phyloP scores from a whole-genome alignment of 2,888 invertebrate genomes.

The Linnaemya vulpina region DNA sequence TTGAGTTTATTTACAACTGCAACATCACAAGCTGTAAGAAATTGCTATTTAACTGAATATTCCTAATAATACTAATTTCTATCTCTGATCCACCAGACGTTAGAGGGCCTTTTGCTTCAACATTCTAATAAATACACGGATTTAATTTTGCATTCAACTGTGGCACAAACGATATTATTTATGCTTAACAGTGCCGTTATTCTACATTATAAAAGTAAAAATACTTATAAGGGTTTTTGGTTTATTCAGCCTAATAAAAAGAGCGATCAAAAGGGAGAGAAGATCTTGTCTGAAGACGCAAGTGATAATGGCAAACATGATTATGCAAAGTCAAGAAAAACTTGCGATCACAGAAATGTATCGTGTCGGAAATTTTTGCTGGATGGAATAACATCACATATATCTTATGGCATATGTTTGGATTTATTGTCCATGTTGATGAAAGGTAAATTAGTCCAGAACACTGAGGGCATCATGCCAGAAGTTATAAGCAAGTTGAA shows the following conservation, averaged over 20 bases:
- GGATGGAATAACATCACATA: conserved; percentile 74
- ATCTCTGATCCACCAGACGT: conserved; percentile 72
- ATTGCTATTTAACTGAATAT: not conserved
- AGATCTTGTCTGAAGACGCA: not conserved
- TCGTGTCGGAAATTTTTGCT: conserved; percentile 70
- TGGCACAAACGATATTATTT: conserved; percentile 76
- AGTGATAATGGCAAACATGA: not conserved
- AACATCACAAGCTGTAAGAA: conserved; percentile 77
- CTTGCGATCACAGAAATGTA: conserved; percentile 61
- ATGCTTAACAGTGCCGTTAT: conserved; percentile 78
- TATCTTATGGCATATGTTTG: conserved; percentile 75
- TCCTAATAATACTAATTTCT: not conserved
- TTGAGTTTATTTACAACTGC: conserved; percentile 74
- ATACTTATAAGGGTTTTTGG: conserved; percentile 76
- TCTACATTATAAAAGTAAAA: conserved; percentile 73
- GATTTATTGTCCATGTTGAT: conserved; percentile 74
- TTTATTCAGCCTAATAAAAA: conserved; percentile 73
- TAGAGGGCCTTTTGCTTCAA: conserved; percentile 75
- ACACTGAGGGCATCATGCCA: not conserved
- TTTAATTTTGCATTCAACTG: conserved; percentile 72
- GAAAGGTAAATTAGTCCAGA: conserved; percentile 44
- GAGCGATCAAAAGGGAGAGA: not conserved
- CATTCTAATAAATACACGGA: conserved; percentile 71
- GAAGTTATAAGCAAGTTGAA: conserved; percentile 35
- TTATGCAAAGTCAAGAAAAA: not conserved